phyloP scores from a whole-genome alignment of 2,113 vertebrate genomes.

The Pipra filicauda region DNA sequence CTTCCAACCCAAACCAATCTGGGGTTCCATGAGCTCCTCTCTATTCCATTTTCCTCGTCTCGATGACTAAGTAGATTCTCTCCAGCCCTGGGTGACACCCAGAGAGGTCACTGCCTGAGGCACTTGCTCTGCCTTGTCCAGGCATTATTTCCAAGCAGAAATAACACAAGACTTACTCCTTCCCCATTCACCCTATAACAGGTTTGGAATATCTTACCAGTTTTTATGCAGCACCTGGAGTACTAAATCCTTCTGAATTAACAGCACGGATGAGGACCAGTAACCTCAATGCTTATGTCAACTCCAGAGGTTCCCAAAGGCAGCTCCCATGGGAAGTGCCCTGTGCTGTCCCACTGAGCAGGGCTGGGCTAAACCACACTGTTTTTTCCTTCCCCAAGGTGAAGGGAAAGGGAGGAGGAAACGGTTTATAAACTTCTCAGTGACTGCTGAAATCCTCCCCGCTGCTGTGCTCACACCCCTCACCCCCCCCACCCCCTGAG shows the following conservation, averaged over 20 bases:
- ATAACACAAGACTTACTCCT: background rate
- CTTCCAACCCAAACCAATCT: background rate
- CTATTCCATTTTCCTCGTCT: background rate
- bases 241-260: background rate
- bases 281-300: background rate
- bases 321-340: background rate
- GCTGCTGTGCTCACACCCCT: background rate
- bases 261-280: background rate
- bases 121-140: background rate
- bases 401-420: background rate
- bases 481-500: background rate
- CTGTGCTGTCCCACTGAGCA: rapidly evolving
- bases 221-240: background rate
- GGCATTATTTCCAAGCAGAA: background rate
- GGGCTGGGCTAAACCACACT: rapidly evolving
- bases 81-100: no score
- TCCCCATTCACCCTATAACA: background rate
- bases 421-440: background rate
- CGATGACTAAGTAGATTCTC: no score
- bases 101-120: no score
- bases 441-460: background rate
- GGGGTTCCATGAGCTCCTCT: background rate
- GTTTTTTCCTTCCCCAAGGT: background rate
- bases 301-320: background rate
- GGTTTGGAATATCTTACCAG: background rate